These are phyloP conservation scores for Coenonympha glycerion DNA, from an alignment of 2,888 invertebrate genomes.

Conservation along the genomic window DNA sequence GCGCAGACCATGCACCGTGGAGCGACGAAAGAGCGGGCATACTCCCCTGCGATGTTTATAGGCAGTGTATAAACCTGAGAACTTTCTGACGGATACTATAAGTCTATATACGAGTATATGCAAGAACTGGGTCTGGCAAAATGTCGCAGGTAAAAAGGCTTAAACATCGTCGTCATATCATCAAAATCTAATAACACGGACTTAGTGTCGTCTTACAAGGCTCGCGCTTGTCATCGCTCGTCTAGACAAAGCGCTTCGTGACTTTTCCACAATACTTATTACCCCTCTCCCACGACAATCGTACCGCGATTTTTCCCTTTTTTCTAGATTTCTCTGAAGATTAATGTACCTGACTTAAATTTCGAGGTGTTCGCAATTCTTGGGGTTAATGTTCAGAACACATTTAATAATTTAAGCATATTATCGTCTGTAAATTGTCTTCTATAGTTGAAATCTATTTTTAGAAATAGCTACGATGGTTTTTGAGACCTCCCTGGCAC, in stretches of 20 bases:
- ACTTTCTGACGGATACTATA: too few relatives aligned
- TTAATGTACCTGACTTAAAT: constrained; percentile 34
- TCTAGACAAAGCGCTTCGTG: constrained; percentile 70
- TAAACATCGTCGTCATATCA: constrained; percentile 53
- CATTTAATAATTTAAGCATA: too few relatives aligned
- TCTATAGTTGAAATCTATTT: too few relatives aligned
- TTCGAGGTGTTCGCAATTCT: too few relatives aligned
- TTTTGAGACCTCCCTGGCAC: too few relatives aligned
- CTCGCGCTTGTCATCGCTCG: constrained; percentile 49
- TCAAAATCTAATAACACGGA: constrained; percentile 61
- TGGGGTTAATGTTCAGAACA: neutral
- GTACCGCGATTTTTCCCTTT: constrained; percentile 39
- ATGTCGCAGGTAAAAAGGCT: constrained; percentile 17
- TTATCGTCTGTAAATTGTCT: too few relatives aligned
- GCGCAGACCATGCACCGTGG: constrained; percentile 12
- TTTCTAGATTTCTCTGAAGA: constrained; percentile 30
- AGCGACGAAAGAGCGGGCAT: neutral
- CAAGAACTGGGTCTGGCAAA: neutral
- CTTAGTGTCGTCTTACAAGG: constrained; percentile 43
- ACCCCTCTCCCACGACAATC: constrained; percentile 64
- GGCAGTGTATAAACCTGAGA: neutral
- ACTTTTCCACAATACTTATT: constrained; percentile 67
- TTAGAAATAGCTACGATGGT: too few relatives aligned
- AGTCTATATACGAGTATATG: too few relatives aligned
- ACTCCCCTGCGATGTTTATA: constrained; percentile 2